These are phyloP conservation scores for Chaunax sp. DNA, from an alignment of 2,797 vertebrate genomes.

Conservation along the genomic window DNA sequence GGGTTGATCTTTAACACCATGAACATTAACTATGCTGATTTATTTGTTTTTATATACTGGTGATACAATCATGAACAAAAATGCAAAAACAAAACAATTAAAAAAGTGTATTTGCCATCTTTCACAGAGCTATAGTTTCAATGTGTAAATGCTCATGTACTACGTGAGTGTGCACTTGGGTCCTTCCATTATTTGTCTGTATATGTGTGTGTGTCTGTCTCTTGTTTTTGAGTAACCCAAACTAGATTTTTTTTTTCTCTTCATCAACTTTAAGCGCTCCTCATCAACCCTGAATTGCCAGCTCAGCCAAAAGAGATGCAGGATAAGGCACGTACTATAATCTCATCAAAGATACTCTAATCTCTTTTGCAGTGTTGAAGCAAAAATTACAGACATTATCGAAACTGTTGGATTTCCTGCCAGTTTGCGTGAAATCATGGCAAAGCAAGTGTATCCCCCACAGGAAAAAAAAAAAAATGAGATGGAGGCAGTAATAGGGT, in stretches of 20 bases:
- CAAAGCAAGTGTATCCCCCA: slow-evolving; percentile 53
- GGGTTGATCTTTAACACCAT: slow-evolving; percentile 40
- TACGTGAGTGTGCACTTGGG: slow-evolving; percentile 46
- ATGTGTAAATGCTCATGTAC: slow-evolving; percentile 27
- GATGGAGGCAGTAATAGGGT: slow-evolving; percentile 15
- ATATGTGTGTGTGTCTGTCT: slow-evolving; percentile 33
- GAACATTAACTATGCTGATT: slow-evolving; percentile 48
- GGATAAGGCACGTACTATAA: slow-evolving; percentile 80
- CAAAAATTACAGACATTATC: slow-evolving; percentile 73
- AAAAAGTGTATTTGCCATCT: slow-evolving; percentile 11
- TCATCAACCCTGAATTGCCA: slow-evolving; percentile 66
- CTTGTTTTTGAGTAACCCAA: slow-evolving; percentile 52
- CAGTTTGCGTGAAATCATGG: slow-evolving; percentile 75
- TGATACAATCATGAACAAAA: slow-evolving; percentile 14
- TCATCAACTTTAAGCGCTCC: slow-evolving; percentile 57
- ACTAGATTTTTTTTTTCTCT: slow-evolving; percentile 40
- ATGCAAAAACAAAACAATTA: slow-evolving; percentile 21
- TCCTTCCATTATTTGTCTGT: slow-evolving; percentile 25
- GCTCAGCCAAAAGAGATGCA: slow-evolving; percentile 68
- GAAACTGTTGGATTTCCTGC: slow-evolving; percentile 73
- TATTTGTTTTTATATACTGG: slow-evolving; percentile 50
- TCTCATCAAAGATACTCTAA: slow-evolving; percentile 73
- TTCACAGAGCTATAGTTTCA: neutral
- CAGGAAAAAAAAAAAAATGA: slow-evolving; percentile 33
- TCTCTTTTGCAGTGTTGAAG: slow-evolving; percentile 74